Evolutionary conservation across 2,113 vertebrate species (phyloP).

Genomic region (Leptosomus discolor): DNA sequence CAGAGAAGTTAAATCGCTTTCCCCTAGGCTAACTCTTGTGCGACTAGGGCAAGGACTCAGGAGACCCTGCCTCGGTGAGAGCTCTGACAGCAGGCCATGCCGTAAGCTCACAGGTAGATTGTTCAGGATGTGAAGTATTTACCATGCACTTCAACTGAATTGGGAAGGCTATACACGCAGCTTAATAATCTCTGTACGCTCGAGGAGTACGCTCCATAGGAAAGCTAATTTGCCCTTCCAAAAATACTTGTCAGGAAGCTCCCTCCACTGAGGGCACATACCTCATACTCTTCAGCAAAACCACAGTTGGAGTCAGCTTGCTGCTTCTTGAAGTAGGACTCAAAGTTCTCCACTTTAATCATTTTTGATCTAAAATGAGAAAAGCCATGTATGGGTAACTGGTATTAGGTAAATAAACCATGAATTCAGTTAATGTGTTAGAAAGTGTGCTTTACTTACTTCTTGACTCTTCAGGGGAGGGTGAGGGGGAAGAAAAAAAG

Average conservation of each 20-base stretch:
- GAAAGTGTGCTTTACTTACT: conserved; percentile 68
- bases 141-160: not conserved
- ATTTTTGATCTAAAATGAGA: conserved; percentile 70
- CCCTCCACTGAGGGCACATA: conserved; percentile 36
- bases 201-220: no score
- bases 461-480: conserved; percentile 73
- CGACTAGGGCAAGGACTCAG: not conserved
- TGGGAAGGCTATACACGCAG: not conserved
- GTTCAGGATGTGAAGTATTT: not conserved
- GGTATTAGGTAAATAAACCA: not conserved
- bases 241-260: not conserved
- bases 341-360: conserved; percentile 86
- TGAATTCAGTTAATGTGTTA: conserved; percentile 3
- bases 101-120: not conserved
- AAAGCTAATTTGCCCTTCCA: not conserved
- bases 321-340: conserved; percentile 88
- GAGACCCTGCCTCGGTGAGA: not conserved
- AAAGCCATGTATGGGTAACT: not conserved
- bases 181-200: not conserved
- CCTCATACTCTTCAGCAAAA: conserved; percentile 96
- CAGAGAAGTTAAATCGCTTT: not conserved
- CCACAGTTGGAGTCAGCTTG: conserved; percentile 92
- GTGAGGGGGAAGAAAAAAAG: not conserved
- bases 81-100: not conserved
- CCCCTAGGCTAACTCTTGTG: not conserved